These are phyloP conservation scores for Poecilus cupreus DNA, from an alignment of 2,888 invertebrate genomes.

Conservation along the genomic window DNA sequence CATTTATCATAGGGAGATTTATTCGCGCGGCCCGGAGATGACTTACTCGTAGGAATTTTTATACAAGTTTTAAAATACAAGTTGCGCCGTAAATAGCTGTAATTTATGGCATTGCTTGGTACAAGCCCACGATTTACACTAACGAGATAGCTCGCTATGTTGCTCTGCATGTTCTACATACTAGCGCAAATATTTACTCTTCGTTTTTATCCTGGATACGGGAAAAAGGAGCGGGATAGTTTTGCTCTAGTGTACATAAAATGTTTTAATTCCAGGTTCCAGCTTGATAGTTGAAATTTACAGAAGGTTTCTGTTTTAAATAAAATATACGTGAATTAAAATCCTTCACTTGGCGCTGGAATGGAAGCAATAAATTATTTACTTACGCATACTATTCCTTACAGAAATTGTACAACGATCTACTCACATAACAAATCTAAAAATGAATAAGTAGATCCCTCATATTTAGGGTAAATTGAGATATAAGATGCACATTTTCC, in stretches of 20 bases:
- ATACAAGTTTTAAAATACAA: slow-evolving; percentile 52
- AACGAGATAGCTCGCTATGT: slow-evolving; percentile 21
- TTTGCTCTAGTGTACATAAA: neutral
- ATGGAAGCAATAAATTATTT: too few species aligned
- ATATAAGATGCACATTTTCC: too few species aligned
- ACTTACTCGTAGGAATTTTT: slow-evolving; percentile 47
- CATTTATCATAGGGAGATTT: slow-evolving; percentile 48
- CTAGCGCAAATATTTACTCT: slow-evolving; percentile 18
- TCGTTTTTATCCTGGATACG: neutral
- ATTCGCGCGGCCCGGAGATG: slow-evolving; percentile 28
- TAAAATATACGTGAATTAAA: too few species aligned
- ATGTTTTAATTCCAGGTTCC: slow-evolving; percentile 1
- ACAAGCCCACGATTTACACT: slow-evolving; percentile 21
- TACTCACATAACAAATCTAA: too few species aligned
- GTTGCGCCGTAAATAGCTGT: slow-evolving; percentile 39
- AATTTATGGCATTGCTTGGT: slow-evolving; percentile 36
- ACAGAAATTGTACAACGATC: too few species aligned
- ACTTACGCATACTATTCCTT: too few species aligned
- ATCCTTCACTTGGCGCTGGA: too few species aligned
- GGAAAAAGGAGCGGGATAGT: neutral
- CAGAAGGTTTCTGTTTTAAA: neutral
- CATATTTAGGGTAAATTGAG: too few species aligned
- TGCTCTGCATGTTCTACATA: neutral
- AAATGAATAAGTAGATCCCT: too few species aligned
- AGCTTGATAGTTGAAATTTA: neutral